Conservation (phyloP, 2,113 vertebrate genomes). For the Thunnus maccoyii region DNA sequence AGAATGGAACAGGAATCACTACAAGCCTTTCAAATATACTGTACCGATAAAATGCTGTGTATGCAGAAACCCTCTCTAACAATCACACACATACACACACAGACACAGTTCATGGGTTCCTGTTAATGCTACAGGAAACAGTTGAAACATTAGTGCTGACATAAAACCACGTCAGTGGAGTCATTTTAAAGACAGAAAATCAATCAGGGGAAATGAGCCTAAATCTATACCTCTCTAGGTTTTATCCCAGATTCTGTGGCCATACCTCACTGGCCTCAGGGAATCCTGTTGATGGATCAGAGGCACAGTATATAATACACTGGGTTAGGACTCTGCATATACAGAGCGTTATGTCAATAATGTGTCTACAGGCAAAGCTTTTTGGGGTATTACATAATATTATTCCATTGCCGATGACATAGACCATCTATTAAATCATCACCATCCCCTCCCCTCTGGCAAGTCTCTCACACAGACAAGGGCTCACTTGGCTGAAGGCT, state of each 20-base stretch:
- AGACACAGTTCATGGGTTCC: constrained; percentile 61
- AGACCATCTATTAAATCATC: constrained; percentile 43
- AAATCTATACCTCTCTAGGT: constrained; percentile 74
- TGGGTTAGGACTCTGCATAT: constrained; percentile 22
- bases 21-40: constrained; percentile 21
- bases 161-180: constrained; percentile 70
- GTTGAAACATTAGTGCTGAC: constrained; percentile 80
- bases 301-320: constrained; percentile 33
- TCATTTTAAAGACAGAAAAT: constrained; percentile 79
- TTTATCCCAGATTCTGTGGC: constrained; percentile 65
- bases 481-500: constrained; percentile 2
- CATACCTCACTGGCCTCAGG: constrained; percentile 42
- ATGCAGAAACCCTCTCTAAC: constrained; percentile 30
- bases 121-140: constrained; percentile 81
- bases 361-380: constrained; percentile 23
- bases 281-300: constrained; percentile 49
- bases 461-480: neutral
- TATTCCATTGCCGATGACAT: constrained; percentile 35
- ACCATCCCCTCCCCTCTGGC: neutral
- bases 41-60: constrained; percentile 32
- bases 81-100: neutral
- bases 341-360: constrained; percentile 63
- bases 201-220: constrained; percentile 81
- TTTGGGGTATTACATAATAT: constrained; percentile 48
- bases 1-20: constrained; percentile 4